Evolutionary conservation across 2,113 vertebrate genomes (phyloP).

Genomic region (Ardeotis arabs): DNA sequence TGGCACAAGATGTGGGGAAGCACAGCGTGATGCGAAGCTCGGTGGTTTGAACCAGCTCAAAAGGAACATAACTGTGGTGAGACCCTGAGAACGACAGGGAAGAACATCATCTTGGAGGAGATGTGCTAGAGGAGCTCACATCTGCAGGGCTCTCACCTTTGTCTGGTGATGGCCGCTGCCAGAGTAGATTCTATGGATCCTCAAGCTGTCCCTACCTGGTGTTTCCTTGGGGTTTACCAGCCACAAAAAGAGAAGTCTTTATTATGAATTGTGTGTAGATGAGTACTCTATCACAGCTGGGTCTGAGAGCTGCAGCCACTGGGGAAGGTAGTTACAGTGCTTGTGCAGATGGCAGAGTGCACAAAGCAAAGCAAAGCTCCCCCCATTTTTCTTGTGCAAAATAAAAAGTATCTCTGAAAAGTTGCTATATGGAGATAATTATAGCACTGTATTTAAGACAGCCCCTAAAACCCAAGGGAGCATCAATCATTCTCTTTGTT

Average conservation of each 20-base stretch:
- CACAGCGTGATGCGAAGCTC: not conserved
- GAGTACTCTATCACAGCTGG: not conserved
- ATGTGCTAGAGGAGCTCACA: not conserved
- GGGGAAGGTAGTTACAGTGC: not conserved
- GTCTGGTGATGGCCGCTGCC: not conserved
- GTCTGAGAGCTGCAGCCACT: not conserved
- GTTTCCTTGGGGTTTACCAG: not conserved
- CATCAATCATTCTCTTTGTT: conserved; percentile 12
- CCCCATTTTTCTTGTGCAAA: not conserved
- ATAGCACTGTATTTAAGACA: not conserved
- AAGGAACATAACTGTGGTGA: not conserved
- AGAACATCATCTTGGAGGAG: not conserved
- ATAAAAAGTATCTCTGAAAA: not conserved
- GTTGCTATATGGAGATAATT: not conserved
- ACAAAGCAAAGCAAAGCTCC: not conserved
- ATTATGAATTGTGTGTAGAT: not conserved
- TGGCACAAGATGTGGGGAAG: not conserved
- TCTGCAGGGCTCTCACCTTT: not conserved
- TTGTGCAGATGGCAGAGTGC: not conserved
- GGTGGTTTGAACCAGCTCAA: not conserved
- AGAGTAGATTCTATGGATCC: not conserved
- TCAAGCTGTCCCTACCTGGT: not conserved
- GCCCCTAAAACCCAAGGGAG: not conserved
- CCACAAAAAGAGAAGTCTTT: not conserved
- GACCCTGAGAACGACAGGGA: not conserved